Evolutionary conservation across 2,113 vertebrate species (phyloP).

Genomic region (Dicaeum eximium): DNA sequence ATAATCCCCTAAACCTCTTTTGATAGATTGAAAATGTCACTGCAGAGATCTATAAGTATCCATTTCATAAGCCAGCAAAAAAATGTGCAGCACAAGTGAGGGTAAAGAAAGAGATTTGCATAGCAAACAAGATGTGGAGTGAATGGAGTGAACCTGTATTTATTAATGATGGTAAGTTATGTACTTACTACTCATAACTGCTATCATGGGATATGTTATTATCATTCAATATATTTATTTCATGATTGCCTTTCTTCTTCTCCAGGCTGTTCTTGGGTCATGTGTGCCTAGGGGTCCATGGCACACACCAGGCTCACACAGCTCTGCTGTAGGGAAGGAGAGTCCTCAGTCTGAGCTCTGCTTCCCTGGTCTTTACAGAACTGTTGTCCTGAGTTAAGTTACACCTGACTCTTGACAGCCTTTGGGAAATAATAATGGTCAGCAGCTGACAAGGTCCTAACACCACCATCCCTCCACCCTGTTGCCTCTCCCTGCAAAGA

Average conservation of each 20-base stretch:
- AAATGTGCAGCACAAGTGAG: constrained; percentile 50
- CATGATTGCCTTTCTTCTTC: background rate
- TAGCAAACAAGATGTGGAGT: constrained; percentile 62
- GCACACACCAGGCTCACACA: background rate
- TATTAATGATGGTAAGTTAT: constrained; percentile 25
- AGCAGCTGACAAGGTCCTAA: background rate
- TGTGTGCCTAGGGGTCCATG: background rate
- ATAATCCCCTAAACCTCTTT: background rate
- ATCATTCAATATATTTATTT: background rate
- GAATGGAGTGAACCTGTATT: constrained; percentile 63
- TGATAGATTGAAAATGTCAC: constrained; percentile 20
- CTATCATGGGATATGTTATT: background rate
- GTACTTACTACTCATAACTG: background rate
- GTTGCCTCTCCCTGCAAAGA: background rate
- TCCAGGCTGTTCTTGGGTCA: background rate
- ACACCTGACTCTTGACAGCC: background rate
- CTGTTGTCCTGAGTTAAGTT: background rate
- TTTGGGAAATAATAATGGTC: background rate
- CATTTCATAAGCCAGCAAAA: background rate
- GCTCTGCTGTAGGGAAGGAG: background rate
- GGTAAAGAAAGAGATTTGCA: constrained; percentile 33
- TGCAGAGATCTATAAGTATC: constrained; percentile 9
- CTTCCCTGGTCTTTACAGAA: background rate
- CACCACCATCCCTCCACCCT: background rate
- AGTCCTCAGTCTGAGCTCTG: background rate